Conservation (phyloP, 1,140 invertebrate species). For the Dendrolimus kikuchii region DNA sequence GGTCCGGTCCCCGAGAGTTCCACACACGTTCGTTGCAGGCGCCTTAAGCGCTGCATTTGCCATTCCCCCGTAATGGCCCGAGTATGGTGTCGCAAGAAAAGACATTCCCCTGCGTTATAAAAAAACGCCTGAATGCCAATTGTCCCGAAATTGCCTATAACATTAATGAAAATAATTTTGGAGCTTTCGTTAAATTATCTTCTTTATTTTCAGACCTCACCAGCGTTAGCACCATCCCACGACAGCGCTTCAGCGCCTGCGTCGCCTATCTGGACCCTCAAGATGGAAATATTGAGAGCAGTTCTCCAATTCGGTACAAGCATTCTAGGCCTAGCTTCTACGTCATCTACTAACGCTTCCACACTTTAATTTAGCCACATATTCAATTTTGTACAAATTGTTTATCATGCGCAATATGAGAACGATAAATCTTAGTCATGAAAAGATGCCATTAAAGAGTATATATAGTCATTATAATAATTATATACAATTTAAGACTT, state of each 20-base stretch:
- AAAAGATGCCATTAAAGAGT: slow-evolving; percentile 14
- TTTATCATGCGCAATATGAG: not conserved
- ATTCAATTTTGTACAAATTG: slow-evolving; percentile 3
- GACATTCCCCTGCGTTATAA: too few species aligned
- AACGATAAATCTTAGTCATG: not conserved
- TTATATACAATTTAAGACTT: not conserved
- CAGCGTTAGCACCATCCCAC: not conserved
- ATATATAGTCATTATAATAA: slow-evolving; percentile 1
- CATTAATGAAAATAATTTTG: too few species aligned
- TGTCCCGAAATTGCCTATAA: not conserved
- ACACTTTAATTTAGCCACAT: slow-evolving; percentile 6
- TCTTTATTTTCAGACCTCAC: slow-evolving; percentile 2
- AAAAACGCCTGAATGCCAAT: not conserved
- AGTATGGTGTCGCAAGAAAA: too few species aligned
- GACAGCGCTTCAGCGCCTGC: slow-evolving; percentile 5
- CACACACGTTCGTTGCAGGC: too few species aligned
- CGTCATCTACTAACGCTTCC: slow-evolving; percentile 13
- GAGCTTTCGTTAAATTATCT: too few species aligned
- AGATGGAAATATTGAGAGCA: slow-evolving; percentile 46
- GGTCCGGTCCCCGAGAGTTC: too few species aligned
- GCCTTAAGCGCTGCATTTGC: too few species aligned
- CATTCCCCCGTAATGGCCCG: too few species aligned
- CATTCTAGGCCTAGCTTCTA: slow-evolving; percentile 37
- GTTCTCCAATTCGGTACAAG: slow-evolving; percentile 43
- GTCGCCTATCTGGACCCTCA: slow-evolving; percentile 46